Base-by-base conservation (phyloP, 2,113 vertebrate species). In the Dicerorhinus sumatrensis region DNA sequence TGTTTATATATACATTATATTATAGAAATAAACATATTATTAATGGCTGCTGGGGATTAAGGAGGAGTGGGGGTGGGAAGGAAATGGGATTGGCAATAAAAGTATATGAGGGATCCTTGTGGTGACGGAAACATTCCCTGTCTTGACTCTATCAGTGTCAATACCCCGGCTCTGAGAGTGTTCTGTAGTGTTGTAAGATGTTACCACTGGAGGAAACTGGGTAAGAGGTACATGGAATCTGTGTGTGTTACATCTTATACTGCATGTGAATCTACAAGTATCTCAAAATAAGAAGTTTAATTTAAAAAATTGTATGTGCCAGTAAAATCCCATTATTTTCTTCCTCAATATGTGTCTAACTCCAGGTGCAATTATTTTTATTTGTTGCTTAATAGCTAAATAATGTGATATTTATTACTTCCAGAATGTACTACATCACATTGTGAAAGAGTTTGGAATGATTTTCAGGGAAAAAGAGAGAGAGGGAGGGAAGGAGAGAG, bases 311-410 rank as follows among this genome's bases (percentile, higher is more conserved):
- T 88, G 25, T 60, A 56, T 83, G 36, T 70, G 42, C 10, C 33
- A n/a, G 33, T 29, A 12, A 69, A 58, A 89, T 48, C 62, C 23
- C n/a, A 76, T 56, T 65, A 39, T 54, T 86, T 90, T 82, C 62
- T 89, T 79, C 69, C 77, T 83, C n/a, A n/a, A 20, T 27, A 16
- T 67, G 29, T 42, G 27, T 72, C 67, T 76, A 89, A 65, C 16
- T 51, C 13, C 27, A 69, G 89, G 8, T 56, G 11, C 6, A 76
- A 89, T 81, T 69, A 73, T 85, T 95, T 90, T 65, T 65, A 65
- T 63, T 60, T 83, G 48, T 56, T 83, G 69, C 75, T 84, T 83
- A 42, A 83, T 67, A 87, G 31, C 16, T 82, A 94, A 77, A 85
- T 54, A 85, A 51, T 63, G 23, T 51, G 8, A 90, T 18, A 23